Percentiles rank a stretch among this genome's conserved stretches.
phyloP scores from a whole-genome alignment of 2,113 vertebrate species.

The Osmerus mordax region DNA sequence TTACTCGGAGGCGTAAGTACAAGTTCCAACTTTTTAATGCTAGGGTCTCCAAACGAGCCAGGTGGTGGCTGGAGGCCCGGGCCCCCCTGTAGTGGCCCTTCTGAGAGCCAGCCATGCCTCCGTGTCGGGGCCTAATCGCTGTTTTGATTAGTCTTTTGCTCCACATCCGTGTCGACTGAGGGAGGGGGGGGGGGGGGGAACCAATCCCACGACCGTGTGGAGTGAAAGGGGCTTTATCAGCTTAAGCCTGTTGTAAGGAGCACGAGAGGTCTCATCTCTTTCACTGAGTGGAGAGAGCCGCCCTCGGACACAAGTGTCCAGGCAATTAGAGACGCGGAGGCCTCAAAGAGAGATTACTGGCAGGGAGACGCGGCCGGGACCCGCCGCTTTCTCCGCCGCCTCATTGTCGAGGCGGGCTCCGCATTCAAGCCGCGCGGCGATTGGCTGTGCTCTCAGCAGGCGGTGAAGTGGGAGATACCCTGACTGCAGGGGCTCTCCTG shows the following conservation, averaged over 20 bases:
- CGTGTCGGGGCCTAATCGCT: slow-evolving; percentile 63
- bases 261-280: slow-evolving; percentile 64
- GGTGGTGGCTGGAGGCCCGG: slow-evolving; percentile 9
- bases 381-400: slow-evolving; percentile 36
- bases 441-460: slow-evolving; percentile 15
- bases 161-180: slow-evolving; percentile 53
- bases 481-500: background rate
- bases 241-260: slow-evolving; percentile 73
- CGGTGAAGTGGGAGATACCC: slow-evolving; percentile 23
- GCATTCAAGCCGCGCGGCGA: slow-evolving; percentile 26
- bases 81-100: slow-evolving; percentile 55
- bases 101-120: slow-evolving; percentile 60
- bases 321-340: slow-evolving; percentile 66
- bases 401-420: slow-evolving; percentile 20
- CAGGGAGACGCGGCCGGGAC: slow-evolving; percentile 12
- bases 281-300: slow-evolving; percentile 50
- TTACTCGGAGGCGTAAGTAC: slow-evolving; percentile 17
- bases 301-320: slow-evolving; percentile 62
- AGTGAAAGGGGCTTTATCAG: slow-evolving; percentile 72
- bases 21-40: slow-evolving; percentile 7
- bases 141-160: slow-evolving; percentile 69
- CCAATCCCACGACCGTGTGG: slow-evolving; percentile 53
- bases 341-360: slow-evolving; percentile 63
- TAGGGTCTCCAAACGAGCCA: slow-evolving; percentile 11
- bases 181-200: slow-evolving; percentile 27